Evolutionary conservation across 2,888 invertebrate species (phyloP).

Genomic region (Plutella xylostella): DNA sequence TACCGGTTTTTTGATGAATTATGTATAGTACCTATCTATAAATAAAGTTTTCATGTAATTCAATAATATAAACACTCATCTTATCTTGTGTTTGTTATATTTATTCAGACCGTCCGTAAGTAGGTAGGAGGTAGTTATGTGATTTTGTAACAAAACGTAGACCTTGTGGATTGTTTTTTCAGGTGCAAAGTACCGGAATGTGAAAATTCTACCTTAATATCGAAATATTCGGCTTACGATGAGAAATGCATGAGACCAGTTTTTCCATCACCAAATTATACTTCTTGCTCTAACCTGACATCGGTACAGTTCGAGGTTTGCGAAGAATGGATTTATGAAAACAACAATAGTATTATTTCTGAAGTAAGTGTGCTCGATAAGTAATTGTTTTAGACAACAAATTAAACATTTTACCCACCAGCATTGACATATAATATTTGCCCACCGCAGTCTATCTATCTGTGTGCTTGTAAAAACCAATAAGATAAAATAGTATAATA

Average conservation of each 20-base stretch:
- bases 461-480: no score
- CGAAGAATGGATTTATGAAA: conserved; percentile 46
- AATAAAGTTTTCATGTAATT: neutral
- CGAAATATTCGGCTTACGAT: conserved; percentile 46
- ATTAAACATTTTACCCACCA: no score
- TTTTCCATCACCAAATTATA: conserved; percentile 25
- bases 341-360: conserved; percentile 40
- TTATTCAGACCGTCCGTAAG: no score
- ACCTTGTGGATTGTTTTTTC: conserved; percentile 9
- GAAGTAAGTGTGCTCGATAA: conserved; percentile 35
- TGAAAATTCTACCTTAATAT: conserved; percentile 27
- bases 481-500: no score
- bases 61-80: no score
- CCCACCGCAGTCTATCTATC: no score
- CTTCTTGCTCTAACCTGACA: conserved; percentile 34
- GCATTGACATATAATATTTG: no score
- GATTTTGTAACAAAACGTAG: neutral
- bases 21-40: neutral
- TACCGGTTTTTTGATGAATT: neutral
- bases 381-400: no score
- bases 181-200: conserved; percentile 48
- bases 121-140: neutral
- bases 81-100: no score
- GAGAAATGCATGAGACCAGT: conserved; percentile 37
- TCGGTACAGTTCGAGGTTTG: conserved; percentile 35